These are phyloP conservation scores for Blennius ocellaris DNA, from an alignment of 2,113 vertebrate species.

Conservation along the genomic window DNA sequence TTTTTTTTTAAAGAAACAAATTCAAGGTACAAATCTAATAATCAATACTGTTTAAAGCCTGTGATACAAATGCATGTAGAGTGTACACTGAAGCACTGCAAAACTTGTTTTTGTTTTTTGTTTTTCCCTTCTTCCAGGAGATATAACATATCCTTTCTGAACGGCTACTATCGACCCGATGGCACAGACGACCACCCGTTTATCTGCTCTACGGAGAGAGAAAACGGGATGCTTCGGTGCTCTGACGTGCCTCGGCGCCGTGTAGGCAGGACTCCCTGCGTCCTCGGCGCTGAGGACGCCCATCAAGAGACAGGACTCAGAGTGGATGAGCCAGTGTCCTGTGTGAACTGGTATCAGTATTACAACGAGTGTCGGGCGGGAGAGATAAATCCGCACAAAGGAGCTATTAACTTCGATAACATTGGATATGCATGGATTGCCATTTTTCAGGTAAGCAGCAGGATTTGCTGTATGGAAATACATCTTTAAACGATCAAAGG, in stretches of 20 bases:
- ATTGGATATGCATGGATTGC: slow-evolving; percentile 99
- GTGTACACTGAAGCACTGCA: too few species aligned
- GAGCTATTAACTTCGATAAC: slow-evolving; percentile 98
- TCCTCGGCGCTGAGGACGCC: slow-evolving; percentile 79
- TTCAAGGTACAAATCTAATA: not conserved
- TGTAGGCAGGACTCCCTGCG: slow-evolving; percentile 87
- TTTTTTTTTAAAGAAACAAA: not conserved
- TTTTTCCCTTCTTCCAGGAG: slow-evolving; percentile 75
- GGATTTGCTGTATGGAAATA: not conserved
- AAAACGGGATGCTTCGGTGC: slow-evolving; percentile 96
- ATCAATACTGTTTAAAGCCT: not conserved
- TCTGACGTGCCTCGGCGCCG: slow-evolving; percentile 89
- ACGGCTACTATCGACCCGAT: slow-evolving; percentile 90
- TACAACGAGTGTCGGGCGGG: slow-evolving; percentile 93
- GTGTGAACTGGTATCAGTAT: slow-evolving; percentile 97
- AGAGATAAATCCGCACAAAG: slow-evolving; percentile 94
- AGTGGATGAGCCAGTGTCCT: slow-evolving; percentile 67
- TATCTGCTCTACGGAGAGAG: slow-evolving; percentile 92
- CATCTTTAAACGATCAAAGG: not conserved
- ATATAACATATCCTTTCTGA: slow-evolving; percentile 91
- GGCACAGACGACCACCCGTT: slow-evolving; percentile 93
- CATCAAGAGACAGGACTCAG: slow-evolving; percentile 50
- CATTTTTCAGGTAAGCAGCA: slow-evolving; percentile 92
- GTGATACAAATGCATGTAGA: too few species aligned
- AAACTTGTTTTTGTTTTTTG: too few species aligned